Conservation (phyloP, 2,113 vertebrate species). For the Globicephala melas region DNA sequence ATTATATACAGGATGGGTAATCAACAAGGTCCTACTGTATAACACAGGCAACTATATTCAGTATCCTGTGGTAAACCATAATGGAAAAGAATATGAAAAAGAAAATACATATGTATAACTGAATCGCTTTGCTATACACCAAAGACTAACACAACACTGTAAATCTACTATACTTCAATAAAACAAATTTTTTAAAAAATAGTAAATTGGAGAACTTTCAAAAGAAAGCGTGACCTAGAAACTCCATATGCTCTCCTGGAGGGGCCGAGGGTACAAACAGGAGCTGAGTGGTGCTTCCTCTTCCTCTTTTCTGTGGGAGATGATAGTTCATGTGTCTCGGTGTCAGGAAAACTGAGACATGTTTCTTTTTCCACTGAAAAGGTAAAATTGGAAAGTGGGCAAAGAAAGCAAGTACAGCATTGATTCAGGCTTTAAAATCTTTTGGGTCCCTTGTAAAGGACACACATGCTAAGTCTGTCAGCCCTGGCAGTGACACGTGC, state of each 20-base stretch:
- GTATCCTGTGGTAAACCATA: neutral
- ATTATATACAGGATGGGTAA: neutral
- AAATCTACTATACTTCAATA: neutral
- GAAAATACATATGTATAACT: neutral
- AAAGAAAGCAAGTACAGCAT: neutral
- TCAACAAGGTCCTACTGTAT: neutral
- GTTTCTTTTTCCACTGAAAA: neutral
- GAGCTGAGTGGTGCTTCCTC: neutral
- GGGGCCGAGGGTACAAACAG: neutral
- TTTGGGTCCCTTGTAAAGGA: conserved; percentile 33
- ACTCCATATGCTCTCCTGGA: neutral
- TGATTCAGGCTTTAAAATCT: conserved; percentile 5
- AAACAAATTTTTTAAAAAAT: neutral
- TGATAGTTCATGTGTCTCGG: neutral
- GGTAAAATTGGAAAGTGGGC: neutral
- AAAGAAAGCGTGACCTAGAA: neutral
- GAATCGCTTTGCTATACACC: neutral
- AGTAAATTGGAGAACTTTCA: neutral
- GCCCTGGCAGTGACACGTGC: neutral
- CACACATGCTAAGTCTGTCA: conserved; percentile 24
- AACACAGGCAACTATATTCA: neutral
- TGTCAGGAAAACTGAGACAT: neutral
- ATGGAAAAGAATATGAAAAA: neutral
- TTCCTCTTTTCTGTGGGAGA: neutral
- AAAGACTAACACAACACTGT: neutral